Evolutionary conservation across 2,888 invertebrate species (phyloP).

Genomic region (Villa cingulata): DNA sequence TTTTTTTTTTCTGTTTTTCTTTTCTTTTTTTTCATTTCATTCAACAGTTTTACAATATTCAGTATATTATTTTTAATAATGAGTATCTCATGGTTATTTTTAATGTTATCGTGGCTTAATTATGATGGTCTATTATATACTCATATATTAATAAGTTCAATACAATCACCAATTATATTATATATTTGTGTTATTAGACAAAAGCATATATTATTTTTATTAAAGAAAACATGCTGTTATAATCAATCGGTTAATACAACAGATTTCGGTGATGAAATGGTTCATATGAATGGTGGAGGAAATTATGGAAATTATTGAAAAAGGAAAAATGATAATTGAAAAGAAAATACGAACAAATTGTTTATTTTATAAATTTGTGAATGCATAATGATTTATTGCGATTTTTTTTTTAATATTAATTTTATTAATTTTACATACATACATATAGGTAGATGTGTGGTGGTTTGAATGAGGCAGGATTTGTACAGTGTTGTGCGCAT

Average conservation of each 20-base stretch:
- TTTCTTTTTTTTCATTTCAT: no score
- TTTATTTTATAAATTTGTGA: no score
- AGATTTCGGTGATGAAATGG: slow-evolving; percentile 86
- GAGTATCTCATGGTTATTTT: slow-evolving; percentile 63
- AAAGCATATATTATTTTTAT: slow-evolving; percentile 61
- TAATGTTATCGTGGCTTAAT: slow-evolving; percentile 60
- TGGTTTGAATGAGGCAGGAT: no score
- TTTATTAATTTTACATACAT: no score
- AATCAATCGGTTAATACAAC: slow-evolving; percentile 55
- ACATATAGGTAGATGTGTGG: no score
- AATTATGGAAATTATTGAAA: slow-evolving; percentile 23
- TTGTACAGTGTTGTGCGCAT: no score
- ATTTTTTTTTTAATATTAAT: no score
- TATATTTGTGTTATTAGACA: slow-evolving; percentile 68
- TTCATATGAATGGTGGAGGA: slow-evolving; percentile 60
- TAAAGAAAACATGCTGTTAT: slow-evolving; percentile 69
- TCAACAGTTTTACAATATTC: slow-evolving; percentile 67
- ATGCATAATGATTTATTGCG: no score
- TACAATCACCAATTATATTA: slow-evolving; percentile 59
- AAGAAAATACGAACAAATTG: no score
- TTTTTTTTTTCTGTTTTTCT: slow-evolving; percentile 29
- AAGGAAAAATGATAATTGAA: no score
- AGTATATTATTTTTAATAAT: slow-evolving; percentile 59
- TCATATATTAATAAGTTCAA: slow-evolving; percentile 60
- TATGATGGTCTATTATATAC: slow-evolving; percentile 59